phyloP scores from a whole-genome alignment of 2,888 invertebrate species.

The Altica lythri region DNA sequence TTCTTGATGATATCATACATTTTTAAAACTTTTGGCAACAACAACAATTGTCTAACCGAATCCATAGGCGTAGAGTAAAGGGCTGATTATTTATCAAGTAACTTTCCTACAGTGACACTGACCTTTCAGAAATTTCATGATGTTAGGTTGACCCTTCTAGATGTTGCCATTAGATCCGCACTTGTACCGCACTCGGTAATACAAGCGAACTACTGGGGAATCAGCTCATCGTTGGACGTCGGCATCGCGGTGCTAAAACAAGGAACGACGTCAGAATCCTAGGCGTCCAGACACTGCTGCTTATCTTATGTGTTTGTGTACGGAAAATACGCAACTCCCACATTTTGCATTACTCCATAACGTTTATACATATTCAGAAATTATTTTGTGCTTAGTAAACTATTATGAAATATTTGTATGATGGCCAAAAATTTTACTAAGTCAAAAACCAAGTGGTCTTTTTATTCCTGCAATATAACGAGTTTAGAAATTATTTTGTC shows the following conservation, averaged over 20 bases:
- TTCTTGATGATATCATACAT: neutral
- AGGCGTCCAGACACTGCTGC: neutral
- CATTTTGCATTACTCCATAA: no score
- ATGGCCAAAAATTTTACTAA: no score
- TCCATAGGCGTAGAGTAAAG: constrained; percentile 10
- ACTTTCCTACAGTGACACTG: constrained; percentile 32
- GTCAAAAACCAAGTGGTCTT: no score
- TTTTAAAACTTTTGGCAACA: neutral
- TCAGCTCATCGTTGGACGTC: constrained; percentile 33
- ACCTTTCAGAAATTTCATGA: constrained; percentile 46
- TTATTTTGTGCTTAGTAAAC: no score
- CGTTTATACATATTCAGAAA: no score
- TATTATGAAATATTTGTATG: no score
- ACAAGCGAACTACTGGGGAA: constrained; percentile 40
- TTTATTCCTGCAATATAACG: no score
- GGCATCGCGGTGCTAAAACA: constrained; percentile 44
- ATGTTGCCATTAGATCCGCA: constrained; percentile 35
- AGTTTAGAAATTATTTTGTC: no score
- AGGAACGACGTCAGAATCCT: constrained; percentile 41
- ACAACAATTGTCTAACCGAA: neutral
- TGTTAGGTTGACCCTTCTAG: constrained; percentile 27
- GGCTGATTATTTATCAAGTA: constrained; percentile 5
- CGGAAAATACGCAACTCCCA: no score
- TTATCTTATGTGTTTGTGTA: no score
- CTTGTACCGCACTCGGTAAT: constrained; percentile 40